Percentiles rank a stretch among this genome's conserved stretches.
Conservation (phyloP, 2,113 vertebrate species). For the Capreolus pygargus region DNA sequence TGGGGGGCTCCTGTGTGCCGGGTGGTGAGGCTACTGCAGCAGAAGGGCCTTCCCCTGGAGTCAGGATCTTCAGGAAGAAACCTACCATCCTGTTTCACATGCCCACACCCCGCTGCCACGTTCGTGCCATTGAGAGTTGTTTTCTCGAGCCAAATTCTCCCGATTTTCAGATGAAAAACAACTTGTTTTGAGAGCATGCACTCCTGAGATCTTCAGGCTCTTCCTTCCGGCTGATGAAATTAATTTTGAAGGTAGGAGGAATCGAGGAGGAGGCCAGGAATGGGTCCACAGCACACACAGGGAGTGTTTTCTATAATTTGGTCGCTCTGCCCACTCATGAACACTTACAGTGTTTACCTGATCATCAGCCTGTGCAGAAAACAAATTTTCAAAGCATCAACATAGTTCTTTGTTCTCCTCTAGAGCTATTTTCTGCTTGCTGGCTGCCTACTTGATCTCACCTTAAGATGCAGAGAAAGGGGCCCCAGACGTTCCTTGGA, state of each 20-base stretch:
- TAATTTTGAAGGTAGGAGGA: constrained; percentile 43
- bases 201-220: constrained; percentile 39
- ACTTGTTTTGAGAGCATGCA: constrained; percentile 49
- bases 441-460: neutral
- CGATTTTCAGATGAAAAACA: constrained; percentile 52
- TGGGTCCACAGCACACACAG: neutral
- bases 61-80: neutral
- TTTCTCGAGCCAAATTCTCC: constrained; percentile 34
- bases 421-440: neutral
- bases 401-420: constrained; percentile 45
- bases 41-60: neutral
- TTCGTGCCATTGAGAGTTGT: neutral
- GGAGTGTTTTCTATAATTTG: constrained; percentile 14
- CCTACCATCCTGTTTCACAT: neutral
- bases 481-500: neutral
- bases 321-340: constrained; percentile 11
- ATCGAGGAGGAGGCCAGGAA: neutral
- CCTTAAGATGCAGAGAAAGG: constrained; percentile 12
- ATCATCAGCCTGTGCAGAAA: constrained; percentile 43
- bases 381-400: constrained; percentile 44
- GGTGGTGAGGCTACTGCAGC: too few relatives aligned
- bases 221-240: constrained; percentile 34
- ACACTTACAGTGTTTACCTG: constrained; percentile 26
- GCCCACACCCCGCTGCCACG: neutral
- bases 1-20: neutral